Percentiles rank a stretch among this genome's conserved stretches.
Evolutionary conservation across 2,888 invertebrate genomes (phyloP).

Genomic region (Papilio demoleus): DNA sequence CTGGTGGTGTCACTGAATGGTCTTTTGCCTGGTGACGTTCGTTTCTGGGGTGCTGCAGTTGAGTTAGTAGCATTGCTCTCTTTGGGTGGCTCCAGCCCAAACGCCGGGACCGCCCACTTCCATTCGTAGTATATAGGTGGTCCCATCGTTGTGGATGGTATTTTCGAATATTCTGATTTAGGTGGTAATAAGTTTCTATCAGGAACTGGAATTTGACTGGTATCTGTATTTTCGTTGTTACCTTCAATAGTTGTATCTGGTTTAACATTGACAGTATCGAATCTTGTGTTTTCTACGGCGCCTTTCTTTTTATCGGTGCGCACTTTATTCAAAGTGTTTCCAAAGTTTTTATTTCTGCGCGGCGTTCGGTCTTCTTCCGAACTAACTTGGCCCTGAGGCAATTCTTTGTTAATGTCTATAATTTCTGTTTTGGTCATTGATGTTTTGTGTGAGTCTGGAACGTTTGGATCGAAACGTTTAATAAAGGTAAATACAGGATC

Average conservation of each 20-base stretch:
- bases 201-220: slow-evolving; percentile 54
- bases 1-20: slow-evolving; percentile 67
- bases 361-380: slow-evolving; percentile 72
- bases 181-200: slow-evolving; percentile 80
- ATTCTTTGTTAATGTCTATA: slow-evolving; percentile 65
- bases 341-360: slow-evolving; percentile 63
- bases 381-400: slow-evolving; percentile 69
- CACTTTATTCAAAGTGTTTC: slow-evolving; percentile 62
- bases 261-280: slow-evolving; percentile 66
- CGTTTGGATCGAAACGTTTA: slow-evolving; percentile 76
- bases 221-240: slow-evolving; percentile 35
- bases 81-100: slow-evolving; percentile 83
- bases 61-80: slow-evolving; percentile 64
- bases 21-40: slow-evolving; percentile 57
- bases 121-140: slow-evolving; percentile 86
- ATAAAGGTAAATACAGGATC: slow-evolving; percentile 74
- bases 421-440: slow-evolving; percentile 74
- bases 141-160: slow-evolving; percentile 81
- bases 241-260: slow-evolving; percentile 50
- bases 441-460: slow-evolving; percentile 66
- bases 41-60: slow-evolving; percentile 53
- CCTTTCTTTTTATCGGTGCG: slow-evolving; percentile 60
- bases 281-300: slow-evolving; percentile 55
- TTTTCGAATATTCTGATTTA: slow-evolving; percentile 69
- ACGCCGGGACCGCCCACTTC: slow-evolving; percentile 86